Percentiles rank a stretch among this genome's conserved stretches.
Conservation (phyloP, 2,113 vertebrate genomes). For the Accipiter cooperii region DNA sequence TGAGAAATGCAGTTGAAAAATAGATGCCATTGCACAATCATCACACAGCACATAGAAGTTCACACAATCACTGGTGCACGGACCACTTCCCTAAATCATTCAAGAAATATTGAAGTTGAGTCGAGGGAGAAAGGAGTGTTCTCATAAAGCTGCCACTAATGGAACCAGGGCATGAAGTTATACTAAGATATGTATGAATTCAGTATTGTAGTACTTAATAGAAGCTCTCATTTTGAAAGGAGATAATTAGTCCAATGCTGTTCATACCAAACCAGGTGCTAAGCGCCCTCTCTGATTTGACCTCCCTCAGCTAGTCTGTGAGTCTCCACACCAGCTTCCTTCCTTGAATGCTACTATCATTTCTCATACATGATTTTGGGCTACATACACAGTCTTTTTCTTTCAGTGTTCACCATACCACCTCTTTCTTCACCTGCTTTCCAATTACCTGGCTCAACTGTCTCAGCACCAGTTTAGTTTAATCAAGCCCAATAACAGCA, state of each 20-base stretch:
- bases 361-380: background rate
- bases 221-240: background rate
- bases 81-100: background rate
- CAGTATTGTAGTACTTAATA: background rate
- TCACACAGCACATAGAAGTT: background rate
- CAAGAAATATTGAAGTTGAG: background rate
- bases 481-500: background rate
- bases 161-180: background rate
- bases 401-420: background rate
- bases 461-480: background rate
- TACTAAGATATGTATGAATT: background rate
- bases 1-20: background rate
- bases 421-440: background rate
- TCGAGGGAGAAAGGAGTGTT: background rate
- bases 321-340: background rate
- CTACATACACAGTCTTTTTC: background rate
- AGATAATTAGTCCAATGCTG: background rate
- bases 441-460: background rate
- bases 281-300: rapidly evolving
- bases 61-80: background rate
- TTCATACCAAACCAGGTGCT: background rate
- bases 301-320: background rate
- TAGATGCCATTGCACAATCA: background rate
- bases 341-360: background rate
- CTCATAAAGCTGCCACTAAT: background rate